Base-by-base conservation (phyloP, 2,888 invertebrate genomes). In the Rotaria magnacalcarata region DNA sequence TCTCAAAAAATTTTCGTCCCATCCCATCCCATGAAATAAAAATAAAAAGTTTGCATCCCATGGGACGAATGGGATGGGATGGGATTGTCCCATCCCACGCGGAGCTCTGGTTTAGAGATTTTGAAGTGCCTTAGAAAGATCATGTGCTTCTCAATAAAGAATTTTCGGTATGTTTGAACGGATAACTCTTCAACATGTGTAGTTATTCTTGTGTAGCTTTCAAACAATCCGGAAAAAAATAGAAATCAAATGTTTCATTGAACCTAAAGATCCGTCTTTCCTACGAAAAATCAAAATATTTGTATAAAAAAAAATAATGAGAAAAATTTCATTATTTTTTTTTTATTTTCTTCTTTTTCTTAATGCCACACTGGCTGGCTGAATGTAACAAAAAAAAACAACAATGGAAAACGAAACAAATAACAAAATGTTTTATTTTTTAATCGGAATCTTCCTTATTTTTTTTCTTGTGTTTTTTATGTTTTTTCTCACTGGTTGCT, bases 391-490 rank as follows among this genome's bases (percentile, higher is more conserved):
- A 67, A 34, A 67, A 67, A 67, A 16, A 41, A 60, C 11, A 27
- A 34, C 14, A 34, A 34, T 34, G 27, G 14, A 67, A 34, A 34
- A 41, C 34, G 67, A 67, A 67, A 67, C 67, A 67, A 67, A 67
- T 34, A 67, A 67, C 67, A 67, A 19, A 27, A 10, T 67, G 34
- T 60, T 60, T 16, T 27, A 1, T 27, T 16, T 67, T 67, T 34
- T 67, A 67, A 67, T 67, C 67, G 67, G 67, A 67, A 67, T 67
- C 67, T 19, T 67, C 67, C 34, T 67, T 67, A 19, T 34, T 67
- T 67, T 67, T 67, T 67, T 67, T 67, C 67, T 67, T 67, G 24
- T 67, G 67, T 67, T 67, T 67, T 41, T 67, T 67, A 67, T 67
- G 67, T 34, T 67, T 67, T 19, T 67, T 67, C 24, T 67, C 67